Conservation (phyloP, 2,888 invertebrate species). For the Phengaris alcon region DNA sequence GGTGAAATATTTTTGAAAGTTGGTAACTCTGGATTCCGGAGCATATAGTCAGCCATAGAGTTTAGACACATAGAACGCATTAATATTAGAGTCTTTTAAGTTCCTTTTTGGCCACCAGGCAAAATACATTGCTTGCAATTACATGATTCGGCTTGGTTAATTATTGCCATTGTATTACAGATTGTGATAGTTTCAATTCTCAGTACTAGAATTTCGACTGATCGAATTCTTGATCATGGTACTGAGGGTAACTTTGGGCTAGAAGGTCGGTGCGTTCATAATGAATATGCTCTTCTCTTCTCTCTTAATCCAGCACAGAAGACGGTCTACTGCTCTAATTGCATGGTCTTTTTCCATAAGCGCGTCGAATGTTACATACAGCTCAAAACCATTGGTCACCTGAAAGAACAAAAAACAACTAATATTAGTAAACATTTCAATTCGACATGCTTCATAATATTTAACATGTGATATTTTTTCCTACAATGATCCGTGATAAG, state of each 20-base stretch:
- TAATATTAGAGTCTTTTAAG: neutral
- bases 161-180: conserved; percentile 33
- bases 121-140: conserved; percentile 1
- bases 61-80: neutral
- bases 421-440: neutral
- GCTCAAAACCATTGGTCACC: conserved; percentile 93
- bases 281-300: conserved; percentile 95
- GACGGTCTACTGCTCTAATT: conserved; percentile 91
- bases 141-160: neutral
- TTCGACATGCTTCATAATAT: too few species aligned
- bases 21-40: too few species aligned
- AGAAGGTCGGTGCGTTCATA: conserved; percentile 89
- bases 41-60: neutral
- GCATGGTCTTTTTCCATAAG: conserved; percentile 91
- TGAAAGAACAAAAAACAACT: conserved; percentile 48
- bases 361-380: conserved; percentile 96
- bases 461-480: too few species aligned
- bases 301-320: conserved; percentile 95
- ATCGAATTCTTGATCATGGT: conserved; percentile 58
- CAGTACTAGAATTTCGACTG: conserved; percentile 48
- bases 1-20: too few species aligned
- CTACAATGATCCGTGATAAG: too few species aligned
- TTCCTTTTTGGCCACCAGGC: neutral
- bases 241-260: conserved; percentile 60
- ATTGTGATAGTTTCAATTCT: conserved; percentile 38